phyloP scores from a whole-genome alignment of 2,888 invertebrate genomes.

The Antheraea yamamai region DNA sequence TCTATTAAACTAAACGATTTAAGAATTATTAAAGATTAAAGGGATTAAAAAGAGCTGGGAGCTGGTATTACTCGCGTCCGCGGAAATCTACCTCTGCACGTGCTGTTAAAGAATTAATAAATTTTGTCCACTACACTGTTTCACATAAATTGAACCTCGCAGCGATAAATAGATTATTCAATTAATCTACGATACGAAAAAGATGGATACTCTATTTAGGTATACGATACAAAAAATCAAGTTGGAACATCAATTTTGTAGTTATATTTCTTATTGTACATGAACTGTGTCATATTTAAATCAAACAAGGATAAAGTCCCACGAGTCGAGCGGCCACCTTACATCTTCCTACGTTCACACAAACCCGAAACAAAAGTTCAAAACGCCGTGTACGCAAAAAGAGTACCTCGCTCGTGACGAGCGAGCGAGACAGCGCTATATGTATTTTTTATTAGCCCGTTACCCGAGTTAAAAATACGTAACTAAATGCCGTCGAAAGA shows the following conservation, averaged over 20 bases:
- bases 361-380: conserved; percentile 36
- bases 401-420: conserved; percentile 35
- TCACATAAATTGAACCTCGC: no score
- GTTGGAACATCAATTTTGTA: background rate
- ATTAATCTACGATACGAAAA: no score
- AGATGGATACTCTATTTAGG: background rate
- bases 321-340: conserved; percentile 48
- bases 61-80: no score
- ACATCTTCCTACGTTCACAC: conserved; percentile 43
- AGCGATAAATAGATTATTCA: no score
- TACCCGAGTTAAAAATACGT: conserved; percentile 36
- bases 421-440: conserved; percentile 33
- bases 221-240: background rate
- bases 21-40: no score
- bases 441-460: conserved; percentile 34
- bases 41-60: no score
- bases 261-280: background rate
- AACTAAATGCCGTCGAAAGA: conserved; percentile 25
- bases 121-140: no score
- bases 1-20: no score
- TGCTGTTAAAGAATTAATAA: no score
- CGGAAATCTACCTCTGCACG: no score
- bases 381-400: conserved; percentile 36
- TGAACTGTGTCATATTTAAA: conserved; percentile 11
- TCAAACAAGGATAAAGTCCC: conserved; percentile 31